phyloP scores from a whole-genome alignment of 2,113 vertebrate species.

The Notechis scutatus region DNA sequence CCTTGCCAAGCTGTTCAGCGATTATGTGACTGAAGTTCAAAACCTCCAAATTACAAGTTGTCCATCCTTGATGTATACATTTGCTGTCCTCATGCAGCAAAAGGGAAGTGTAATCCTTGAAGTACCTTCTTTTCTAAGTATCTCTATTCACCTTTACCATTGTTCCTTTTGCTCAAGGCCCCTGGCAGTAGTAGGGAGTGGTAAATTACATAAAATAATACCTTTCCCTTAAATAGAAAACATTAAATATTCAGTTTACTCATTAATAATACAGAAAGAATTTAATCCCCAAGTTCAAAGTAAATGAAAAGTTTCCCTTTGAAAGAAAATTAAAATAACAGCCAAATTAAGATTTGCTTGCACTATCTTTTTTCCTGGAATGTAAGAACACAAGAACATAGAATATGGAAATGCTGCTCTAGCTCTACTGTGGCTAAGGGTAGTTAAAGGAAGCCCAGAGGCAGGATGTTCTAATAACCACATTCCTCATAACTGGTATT shows the following conservation, averaged over 20 bases:
- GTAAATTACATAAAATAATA: not conserved
- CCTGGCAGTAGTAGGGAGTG: not conserved
- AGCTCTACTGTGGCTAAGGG: not conserved
- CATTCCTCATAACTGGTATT: not conserved
- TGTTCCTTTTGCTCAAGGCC: constrained; percentile 5
- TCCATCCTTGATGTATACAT: not conserved
- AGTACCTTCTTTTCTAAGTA: not conserved
- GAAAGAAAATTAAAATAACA: not conserved
- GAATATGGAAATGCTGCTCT: not conserved
- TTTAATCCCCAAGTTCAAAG: not conserved
- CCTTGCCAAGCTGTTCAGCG: not conserved
- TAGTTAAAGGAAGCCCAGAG: not conserved
- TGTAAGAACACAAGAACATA: not conserved
- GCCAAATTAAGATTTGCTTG: not conserved
- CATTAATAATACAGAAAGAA: not conserved
- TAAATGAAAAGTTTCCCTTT: not conserved
- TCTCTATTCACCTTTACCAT: not conserved
- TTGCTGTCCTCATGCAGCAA: not conserved
- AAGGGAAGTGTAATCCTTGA: not conserved
- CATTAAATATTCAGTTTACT: not conserved
- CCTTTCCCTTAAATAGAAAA: not conserved
- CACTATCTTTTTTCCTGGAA: not conserved
- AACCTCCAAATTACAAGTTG: not conserved
- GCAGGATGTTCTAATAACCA: not conserved
- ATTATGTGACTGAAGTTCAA: not conserved